Percentiles rank a stretch among this genome's conserved stretches.
These are phyloP conservation scores for cat (Felis catus) DNA, from an alignment of 2,113 vertebrate genomes.

Conservation along the genomic window F.catus_Fca126_mat1.0 CM031416.1:59232501-59233000, in stretches of 20 bases:
- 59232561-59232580: too few relatives aligned
- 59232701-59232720: neutral
- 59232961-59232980: neutral
- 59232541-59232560: too few relatives aligned
- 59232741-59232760: neutral
- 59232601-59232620: too few relatives aligned
- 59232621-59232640: too few relatives aligned
- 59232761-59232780: neutral
- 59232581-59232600: too few relatives aligned
- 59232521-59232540: too few relatives aligned
- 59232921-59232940: neutral
- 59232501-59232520: neutral
- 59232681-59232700: too few relatives aligned
- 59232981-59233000: neutral
- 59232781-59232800: neutral
- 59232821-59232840: neutral
- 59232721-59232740: neutral
- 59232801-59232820: neutral
- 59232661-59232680: too few relatives aligned
- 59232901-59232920: neutral
- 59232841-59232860: neutral
- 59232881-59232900: neutral
- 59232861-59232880: neutral
- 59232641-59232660: too few relatives aligned
- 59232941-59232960: neutral